Percentiles rank a stretch among this genome's conserved stretches.
Evolutionary conservation across 2,888 invertebrate species (phyloP).

Genomic region (Ophion ventricosus): DNA sequence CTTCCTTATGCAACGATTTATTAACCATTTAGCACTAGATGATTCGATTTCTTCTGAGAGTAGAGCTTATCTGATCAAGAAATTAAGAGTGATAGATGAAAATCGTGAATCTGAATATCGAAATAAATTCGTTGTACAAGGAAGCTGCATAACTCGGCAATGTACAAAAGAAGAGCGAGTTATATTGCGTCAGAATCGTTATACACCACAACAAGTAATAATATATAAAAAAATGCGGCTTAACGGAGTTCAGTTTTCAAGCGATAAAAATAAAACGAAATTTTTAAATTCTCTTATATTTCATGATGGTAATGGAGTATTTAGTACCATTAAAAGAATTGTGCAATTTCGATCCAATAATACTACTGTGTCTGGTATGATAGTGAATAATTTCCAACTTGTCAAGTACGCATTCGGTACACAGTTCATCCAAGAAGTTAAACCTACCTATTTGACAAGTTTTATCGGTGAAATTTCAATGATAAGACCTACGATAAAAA

Average conservation of each 20-base stretch:
- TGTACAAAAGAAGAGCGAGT: conserved; percentile 11
- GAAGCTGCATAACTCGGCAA: conserved; percentile 14
- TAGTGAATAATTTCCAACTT: conserved; percentile 20
- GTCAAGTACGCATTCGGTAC: conserved; percentile 16
- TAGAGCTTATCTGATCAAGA: conserved; percentile 9
- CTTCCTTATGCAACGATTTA: conserved; percentile 7
- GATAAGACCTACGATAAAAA: conserved; percentile 4
- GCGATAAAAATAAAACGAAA: conserved; percentile 3
- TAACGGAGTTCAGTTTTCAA: conserved; percentile 16
- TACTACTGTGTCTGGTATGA: conserved; percentile 11
- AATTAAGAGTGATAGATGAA: conserved; percentile 15
- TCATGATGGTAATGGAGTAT: neutral
- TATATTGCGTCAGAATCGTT: neutral
- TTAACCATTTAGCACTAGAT: conserved; percentile 5
- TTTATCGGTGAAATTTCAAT: conserved; percentile 2
- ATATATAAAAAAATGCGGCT: conserved; percentile 10
- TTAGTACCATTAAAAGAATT: conserved; percentile 4
- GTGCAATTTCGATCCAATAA: conserved; percentile 3
- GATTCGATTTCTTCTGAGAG: conserved; percentile 6
- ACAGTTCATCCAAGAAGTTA: conserved; percentile 9
- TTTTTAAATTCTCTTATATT: conserved; percentile 4
- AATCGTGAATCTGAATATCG: conserved; percentile 11
- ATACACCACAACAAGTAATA: conserved; percentile 2
- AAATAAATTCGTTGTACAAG: conserved; percentile 14
- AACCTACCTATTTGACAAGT: conserved; percentile 10